A percentile compares a stretch with the other conserved stretches of the same genome.
Conservation (phyloP, 1,140 invertebrate species). For the Dolichoris vasculosae region DNA sequence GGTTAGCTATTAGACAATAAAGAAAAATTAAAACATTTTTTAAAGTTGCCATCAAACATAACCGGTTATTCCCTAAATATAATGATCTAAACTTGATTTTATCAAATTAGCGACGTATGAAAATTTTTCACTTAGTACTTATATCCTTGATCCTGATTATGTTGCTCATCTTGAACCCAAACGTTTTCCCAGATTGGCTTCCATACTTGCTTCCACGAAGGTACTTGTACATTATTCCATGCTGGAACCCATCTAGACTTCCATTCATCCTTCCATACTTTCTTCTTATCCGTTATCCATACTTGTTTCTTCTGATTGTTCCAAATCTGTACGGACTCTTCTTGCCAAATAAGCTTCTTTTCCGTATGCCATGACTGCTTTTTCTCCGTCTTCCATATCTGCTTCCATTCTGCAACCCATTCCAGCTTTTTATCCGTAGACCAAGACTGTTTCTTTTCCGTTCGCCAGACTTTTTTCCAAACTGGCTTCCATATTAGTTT, state of each 20-base stretch:
- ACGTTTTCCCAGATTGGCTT: slow-evolving; percentile 86
- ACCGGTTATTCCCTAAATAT: not conserved
- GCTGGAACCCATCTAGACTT: slow-evolving; percentile 84
- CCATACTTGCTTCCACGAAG: slow-evolving; percentile 83
- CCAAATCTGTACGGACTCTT: slow-evolving; percentile 85
- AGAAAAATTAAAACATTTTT: not conserved
- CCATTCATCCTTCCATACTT: slow-evolving; percentile 86
- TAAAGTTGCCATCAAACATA: not conserved
- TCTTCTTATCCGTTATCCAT: slow-evolving; percentile 85
- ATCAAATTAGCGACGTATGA: not conserved
- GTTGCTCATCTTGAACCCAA: slow-evolving; percentile 79
- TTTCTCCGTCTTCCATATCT: slow-evolving; percentile 82
- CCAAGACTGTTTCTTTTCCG: slow-evolving; percentile 80
- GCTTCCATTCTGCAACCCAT: slow-evolving; percentile 84
- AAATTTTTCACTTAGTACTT: slow-evolving; percentile 44
- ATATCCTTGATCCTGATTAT: slow-evolving; percentile 80
- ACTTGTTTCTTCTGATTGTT: slow-evolving; percentile 84
- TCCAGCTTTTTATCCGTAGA: slow-evolving; percentile 82
- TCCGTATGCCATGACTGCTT: slow-evolving; percentile 85
- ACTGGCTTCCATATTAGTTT: slow-evolving; percentile 85
- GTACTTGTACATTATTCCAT: slow-evolving; percentile 81
- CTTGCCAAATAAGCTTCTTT: slow-evolving; percentile 84
- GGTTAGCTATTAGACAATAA: not conserved
- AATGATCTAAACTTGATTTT: not conserved
- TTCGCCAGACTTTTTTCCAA: slow-evolving; percentile 83